Evolutionary conservation across 2,113 vertebrate species (phyloP).

Genomic region (Genyomyrus donnyi): DNA sequence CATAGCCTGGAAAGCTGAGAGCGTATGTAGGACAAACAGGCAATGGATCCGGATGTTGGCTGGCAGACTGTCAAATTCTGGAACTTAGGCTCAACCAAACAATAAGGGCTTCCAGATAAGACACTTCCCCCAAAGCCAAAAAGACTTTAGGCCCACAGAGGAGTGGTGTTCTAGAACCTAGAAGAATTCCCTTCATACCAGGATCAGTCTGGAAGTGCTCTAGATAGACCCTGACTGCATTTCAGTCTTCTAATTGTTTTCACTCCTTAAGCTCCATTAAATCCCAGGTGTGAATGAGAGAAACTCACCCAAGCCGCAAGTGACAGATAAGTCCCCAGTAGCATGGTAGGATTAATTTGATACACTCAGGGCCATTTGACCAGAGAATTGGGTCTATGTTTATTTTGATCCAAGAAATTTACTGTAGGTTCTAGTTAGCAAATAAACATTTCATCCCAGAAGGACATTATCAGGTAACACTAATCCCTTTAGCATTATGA

Average conservation of each 20-base stretch:
- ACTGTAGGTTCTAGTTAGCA: not conserved
- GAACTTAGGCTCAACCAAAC: not conserved
- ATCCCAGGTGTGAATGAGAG: not conserved
- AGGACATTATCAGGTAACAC: not conserved
- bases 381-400: not conserved
- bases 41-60: too few species aligned
- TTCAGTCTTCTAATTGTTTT: constrained; percentile 8
- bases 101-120: not conserved
- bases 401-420: not conserved
- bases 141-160: not conserved
- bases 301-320: not conserved
- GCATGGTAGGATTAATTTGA: not conserved
- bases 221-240: not conserved
- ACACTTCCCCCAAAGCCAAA: not conserved
- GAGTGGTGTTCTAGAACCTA: not conserved
- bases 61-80: not conserved
- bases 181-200: not conserved
- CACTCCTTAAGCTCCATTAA: constrained; percentile 3
- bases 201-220: not conserved
- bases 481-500: not conserved
- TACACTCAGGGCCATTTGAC: not conserved
- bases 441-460: not conserved
- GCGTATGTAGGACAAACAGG: not conserved
- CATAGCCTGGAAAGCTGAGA: not conserved
- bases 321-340: not conserved